These are phyloP conservation scores for Trimorus sp. DNA, from an alignment of 2,888 invertebrate genomes.

Conservation along the genomic window DNA sequence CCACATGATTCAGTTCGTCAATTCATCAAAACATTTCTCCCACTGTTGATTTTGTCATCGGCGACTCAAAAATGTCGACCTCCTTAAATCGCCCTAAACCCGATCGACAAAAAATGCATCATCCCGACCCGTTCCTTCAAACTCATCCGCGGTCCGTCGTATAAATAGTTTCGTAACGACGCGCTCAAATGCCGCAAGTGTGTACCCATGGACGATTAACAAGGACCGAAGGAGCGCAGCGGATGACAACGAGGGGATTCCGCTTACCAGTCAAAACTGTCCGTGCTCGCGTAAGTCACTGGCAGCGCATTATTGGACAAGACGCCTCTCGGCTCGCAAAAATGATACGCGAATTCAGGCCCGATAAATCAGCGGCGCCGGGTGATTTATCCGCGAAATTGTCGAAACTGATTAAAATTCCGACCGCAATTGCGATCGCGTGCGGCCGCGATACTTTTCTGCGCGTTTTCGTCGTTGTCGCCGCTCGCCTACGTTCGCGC, in stretches of 20 bases:
- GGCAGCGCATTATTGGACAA: constrained; percentile 67
- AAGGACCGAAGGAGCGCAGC: constrained; percentile 60
- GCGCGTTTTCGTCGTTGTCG: too few species aligned
- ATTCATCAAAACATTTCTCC: too few species aligned
- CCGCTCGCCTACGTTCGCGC: constrained; percentile 36
- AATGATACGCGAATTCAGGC: constrained; percentile 6
- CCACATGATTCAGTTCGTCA: too few species aligned
- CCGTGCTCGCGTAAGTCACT: constrained; percentile 69
- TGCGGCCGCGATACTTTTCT: neutral
- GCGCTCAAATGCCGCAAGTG: constrained; percentile 57
- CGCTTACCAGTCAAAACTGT: constrained; percentile 70
- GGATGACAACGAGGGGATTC: constrained; percentile 72
- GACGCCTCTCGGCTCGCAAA: constrained; percentile 45
- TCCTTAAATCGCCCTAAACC: too few species aligned
- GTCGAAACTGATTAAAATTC: constrained; percentile 60
- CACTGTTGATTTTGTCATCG: too few species aligned
- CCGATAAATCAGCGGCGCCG: constrained; percentile 38
- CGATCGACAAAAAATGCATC: too few species aligned
- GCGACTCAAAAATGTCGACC: too few species aligned
- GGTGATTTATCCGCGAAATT: constrained; percentile 51
- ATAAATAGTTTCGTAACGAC: constrained; percentile 62
- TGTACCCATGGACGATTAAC: constrained; percentile 72
- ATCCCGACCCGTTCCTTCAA: too few species aligned
- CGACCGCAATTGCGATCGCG: constrained; percentile 48
- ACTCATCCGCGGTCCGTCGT: constrained; percentile 43